These are phyloP conservation scores for Telenomus remus DNA, from an alignment of 1,140 invertebrate genomes.

Conservation along the genomic window DNA sequence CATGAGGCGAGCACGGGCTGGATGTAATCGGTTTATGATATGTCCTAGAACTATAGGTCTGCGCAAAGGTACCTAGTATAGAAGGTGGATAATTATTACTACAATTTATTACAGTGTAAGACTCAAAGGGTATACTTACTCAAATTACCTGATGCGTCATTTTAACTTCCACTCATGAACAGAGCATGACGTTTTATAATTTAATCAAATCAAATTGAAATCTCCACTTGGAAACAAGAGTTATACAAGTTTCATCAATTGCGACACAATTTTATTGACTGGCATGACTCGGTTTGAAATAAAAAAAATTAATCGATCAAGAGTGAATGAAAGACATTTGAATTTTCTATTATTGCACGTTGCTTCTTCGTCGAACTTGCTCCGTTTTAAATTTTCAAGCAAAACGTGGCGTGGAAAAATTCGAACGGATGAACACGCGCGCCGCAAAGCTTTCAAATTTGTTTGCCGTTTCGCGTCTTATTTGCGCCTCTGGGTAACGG, in stretches of 20 bases:
- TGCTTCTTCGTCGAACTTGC: too few species aligned
- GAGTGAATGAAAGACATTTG: too few species aligned
- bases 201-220: neutral
- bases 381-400: too few species aligned
- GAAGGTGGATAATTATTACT: slow-evolving; percentile 3
- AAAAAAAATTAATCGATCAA: too few species aligned
- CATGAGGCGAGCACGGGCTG: neutral
- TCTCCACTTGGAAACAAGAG: neutral
- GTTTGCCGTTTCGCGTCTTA: neutral
- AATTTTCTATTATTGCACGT: too few species aligned
- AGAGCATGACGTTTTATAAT: neutral
- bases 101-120: slow-evolving; percentile 1
- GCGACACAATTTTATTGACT: too few species aligned
- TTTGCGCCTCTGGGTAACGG: slow-evolving; percentile 1
- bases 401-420: too few species aligned
- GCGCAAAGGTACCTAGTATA: neutral
- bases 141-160: neutral
- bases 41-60: neutral
- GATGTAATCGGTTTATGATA: neutral
- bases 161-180: neutral
- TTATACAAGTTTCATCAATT: too few species aligned
- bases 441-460: too few species aligned
- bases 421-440: too few species aligned
- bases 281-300: too few species aligned
- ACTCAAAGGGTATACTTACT: neutral